These are phyloP conservation scores for Isoperla grammatica DNA, from an alignment of 2,888 invertebrate genomes.

Conservation along the genomic window DNA sequence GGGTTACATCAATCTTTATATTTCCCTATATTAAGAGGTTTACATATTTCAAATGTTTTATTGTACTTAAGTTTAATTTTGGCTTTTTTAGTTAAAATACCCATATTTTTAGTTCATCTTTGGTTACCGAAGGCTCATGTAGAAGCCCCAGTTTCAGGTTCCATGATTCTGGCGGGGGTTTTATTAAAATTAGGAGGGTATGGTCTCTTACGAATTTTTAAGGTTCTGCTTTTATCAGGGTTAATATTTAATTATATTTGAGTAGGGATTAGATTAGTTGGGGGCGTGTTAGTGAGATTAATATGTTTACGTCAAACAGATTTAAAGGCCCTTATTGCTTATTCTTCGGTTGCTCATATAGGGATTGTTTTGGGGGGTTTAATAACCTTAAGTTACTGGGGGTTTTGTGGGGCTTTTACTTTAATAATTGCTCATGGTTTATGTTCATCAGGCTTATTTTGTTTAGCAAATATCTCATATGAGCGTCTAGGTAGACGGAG, in stretches of 20 bases:
- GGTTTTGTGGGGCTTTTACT: too few relatives aligned
- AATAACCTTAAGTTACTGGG: constrained; percentile 52
- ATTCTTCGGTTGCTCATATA: too few relatives aligned
- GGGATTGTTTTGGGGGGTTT: constrained; percentile 54
- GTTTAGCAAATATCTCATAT: constrained; percentile 58
- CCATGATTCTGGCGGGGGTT: constrained; percentile 68
- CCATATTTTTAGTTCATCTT: too few relatives aligned
- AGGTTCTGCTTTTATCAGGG: constrained; percentile 46
- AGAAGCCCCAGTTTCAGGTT: constrained; percentile 63
- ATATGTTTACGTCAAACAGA: constrained; percentile 63
- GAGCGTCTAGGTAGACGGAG: constrained; percentile 55
- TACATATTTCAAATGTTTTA: too few relatives aligned
- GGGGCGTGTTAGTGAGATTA: constrained; percentile 56
- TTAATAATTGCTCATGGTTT: too few relatives aligned
- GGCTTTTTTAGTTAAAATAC: constrained; percentile 67
- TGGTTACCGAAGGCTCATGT: too few relatives aligned
- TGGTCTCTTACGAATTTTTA: constrained; percentile 53
- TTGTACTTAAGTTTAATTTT: constrained; percentile 48
- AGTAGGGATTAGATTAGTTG: too few relatives aligned
- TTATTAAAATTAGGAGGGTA: constrained; percentile 70
- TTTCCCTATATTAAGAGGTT: too few relatives aligned
- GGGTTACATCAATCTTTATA: too few relatives aligned
- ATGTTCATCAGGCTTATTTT: too few relatives aligned
- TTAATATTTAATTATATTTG: too few relatives aligned
- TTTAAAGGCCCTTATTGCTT: constrained; percentile 68